Evolutionary conservation across 2,888 invertebrate species (phyloP).

Genomic region (Sepiola atlantica): DNA sequence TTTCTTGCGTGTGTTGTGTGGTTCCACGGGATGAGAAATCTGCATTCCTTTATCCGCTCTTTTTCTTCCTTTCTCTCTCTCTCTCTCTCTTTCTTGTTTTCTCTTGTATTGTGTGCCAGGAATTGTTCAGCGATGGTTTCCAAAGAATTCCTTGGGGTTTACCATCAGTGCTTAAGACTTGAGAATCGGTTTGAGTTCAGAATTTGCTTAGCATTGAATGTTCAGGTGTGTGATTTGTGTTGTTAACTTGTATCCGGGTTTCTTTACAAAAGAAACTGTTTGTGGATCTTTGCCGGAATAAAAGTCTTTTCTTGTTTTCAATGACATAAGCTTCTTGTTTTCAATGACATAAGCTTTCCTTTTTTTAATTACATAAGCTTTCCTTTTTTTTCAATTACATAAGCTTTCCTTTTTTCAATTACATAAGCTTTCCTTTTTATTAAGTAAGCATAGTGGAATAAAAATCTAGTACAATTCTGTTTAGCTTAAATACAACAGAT

Average conservation of each 20-base stretch:
- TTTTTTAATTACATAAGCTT: not conserved
- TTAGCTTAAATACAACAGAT: constrained; percentile 10
- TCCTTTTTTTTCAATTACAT: not conserved
- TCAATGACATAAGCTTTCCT: too few species aligned
- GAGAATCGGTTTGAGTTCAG: not conserved
- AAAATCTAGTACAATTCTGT: constrained; percentile 32
- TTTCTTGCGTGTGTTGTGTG: not conserved
- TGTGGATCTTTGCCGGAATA: not conserved
- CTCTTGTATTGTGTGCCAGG: not conserved
- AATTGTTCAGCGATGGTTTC: constrained; percentile 2
- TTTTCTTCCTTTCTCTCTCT: not conserved
- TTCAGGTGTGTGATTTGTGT: not conserved
- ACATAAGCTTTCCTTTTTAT: not conserved
- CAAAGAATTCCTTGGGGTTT: not conserved
- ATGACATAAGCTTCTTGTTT: not conserved
- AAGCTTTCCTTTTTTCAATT: not conserved
- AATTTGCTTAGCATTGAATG: not conserved
- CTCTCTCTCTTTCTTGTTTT: not conserved
- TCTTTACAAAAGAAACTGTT: not conserved
- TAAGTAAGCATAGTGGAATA: not conserved
- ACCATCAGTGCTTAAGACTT: not conserved
- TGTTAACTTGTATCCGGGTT: not conserved
- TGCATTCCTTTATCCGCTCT: not conserved
- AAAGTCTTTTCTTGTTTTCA: not conserved
- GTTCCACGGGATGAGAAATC: too few species aligned